Evolutionary conservation across 2,888 invertebrate species (phyloP).

Genomic region (Agrochola litura): DNA sequence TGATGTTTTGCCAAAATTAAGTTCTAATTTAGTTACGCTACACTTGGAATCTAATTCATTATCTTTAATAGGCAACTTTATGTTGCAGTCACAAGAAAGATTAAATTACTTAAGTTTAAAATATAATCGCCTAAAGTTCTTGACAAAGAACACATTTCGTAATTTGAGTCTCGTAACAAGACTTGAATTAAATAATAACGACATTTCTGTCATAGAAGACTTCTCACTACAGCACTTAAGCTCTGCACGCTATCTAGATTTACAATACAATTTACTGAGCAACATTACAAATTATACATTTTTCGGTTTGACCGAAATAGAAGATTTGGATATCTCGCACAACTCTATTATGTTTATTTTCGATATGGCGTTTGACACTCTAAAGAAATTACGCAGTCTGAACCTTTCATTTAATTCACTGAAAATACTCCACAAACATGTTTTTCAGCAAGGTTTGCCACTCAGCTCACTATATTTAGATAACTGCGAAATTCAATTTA

Average conservation of each 20-base stretch:
- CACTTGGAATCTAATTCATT: constrained; percentile 95
- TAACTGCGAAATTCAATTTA: constrained; percentile 93
- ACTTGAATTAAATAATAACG: constrained; percentile 94
- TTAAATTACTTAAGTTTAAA: constrained; percentile 95
- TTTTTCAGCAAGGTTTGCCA: constrained; percentile 94
- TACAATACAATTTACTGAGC: constrained; percentile 93
- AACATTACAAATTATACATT: constrained; percentile 94
- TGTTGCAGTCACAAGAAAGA: constrained; percentile 94
- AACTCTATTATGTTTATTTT: constrained; percentile 93
- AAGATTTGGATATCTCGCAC: constrained; percentile 94
- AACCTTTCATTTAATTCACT: constrained; percentile 95
- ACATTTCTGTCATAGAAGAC: constrained; percentile 94
- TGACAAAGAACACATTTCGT: constrained; percentile 93
- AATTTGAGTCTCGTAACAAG: constrained; percentile 94
- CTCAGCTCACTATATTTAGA: constrained; percentile 93
- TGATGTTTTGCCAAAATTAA: constrained; percentile 94
- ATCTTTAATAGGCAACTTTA: constrained; percentile 93
- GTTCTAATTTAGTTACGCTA: constrained; percentile 93
- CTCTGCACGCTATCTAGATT: constrained; percentile 94
- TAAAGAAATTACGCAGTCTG: constrained; percentile 94
- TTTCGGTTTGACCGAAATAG: constrained; percentile 93
- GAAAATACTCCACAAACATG: constrained; percentile 92
- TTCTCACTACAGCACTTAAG: constrained; percentile 95
- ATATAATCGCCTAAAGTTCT: constrained; percentile 93
- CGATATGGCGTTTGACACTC: constrained; percentile 93